These are phyloP conservation scores for Lophotis ruficrista DNA, from an alignment of 2,113 vertebrate species.

Conservation along the genomic window DNA sequence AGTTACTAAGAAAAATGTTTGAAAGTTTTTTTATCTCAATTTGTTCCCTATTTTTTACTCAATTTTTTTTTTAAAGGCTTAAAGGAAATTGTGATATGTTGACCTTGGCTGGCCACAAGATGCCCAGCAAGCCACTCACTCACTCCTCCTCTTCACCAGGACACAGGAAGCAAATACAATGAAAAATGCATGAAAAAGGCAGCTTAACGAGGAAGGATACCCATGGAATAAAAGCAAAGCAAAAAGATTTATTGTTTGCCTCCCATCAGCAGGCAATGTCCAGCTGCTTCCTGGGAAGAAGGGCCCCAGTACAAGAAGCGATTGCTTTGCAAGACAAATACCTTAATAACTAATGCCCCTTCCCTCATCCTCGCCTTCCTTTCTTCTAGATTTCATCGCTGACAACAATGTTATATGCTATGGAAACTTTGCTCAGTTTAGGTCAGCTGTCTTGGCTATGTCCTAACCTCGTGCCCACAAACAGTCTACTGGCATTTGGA, in stretches of 20 bases:
- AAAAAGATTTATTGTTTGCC: background rate
- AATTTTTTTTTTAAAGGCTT: background rate
- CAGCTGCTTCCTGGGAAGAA: background rate
- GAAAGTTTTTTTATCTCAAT: background rate
- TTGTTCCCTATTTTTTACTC: background rate
- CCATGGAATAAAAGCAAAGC: background rate
- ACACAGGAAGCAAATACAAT: background rate
- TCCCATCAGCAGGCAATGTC: background rate
- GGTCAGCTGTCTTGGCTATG: background rate
- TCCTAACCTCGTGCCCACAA: background rate
- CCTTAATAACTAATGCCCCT: background rate
- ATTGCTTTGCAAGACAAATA: background rate
- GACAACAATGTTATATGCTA: background rate
- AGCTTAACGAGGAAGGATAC: background rate
- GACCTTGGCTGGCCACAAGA: background rate
- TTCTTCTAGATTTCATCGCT: background rate
- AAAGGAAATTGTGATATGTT: background rate
- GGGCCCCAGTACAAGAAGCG: rapidly evolving
- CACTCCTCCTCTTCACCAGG: background rate
- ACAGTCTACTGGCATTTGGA: background rate
- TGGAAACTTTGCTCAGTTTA: background rate
- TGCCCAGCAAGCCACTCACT: background rate
- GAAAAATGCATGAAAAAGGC: background rate
- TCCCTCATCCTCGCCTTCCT: background rate
- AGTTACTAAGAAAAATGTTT: background rate